Evolutionary conservation across 1,140 invertebrate genomes (phyloP), one percentile per base, ranked within the genome.

Genomic region (Akabosia matsudoensis): DNA sequence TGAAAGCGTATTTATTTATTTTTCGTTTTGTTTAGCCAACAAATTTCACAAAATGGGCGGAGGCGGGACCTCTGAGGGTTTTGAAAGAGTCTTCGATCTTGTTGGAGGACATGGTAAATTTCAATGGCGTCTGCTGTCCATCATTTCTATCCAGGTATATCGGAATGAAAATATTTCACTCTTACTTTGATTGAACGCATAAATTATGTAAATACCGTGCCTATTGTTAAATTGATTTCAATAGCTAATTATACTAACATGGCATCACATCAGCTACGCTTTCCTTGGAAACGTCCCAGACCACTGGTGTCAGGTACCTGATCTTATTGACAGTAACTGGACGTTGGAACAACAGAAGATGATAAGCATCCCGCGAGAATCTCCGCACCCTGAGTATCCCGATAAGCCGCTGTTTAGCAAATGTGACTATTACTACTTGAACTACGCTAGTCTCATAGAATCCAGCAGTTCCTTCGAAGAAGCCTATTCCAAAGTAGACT

Each of bases 281-380:
- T 83, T 83, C 64, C 73, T 83, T 54, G 81, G 82, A n/a, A 79
- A 78, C 26, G 81, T 82, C 64, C 83, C 83, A 0, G 82, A 83
- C 2, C 83, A 84, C 70, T 83, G 82, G 82, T 84, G 83, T 33
- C 24, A 75, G 33, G 78, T 82, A 3, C 78, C 78, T 7, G 78
- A 79, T 16, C 33, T 83, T 26, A 33, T 33, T 1, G 10, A 34
- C 3, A 74, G 74, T 1, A 80, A 82, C 72, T 82, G 83, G 76
- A 81, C 78, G 13, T 14, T 75, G 2, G 74, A 75, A 0, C 73
- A 80, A 78, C 79, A 79, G 7, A 77, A 78, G 34, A 71, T 74
- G 3, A 64, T 82, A 45, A 77, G 78, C n/a, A 80, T 81, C 52
- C 81, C 81, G 3, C 72, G n/a, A 71, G 10, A 26, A 64, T 1